Conservation (phyloP, 1,140 invertebrate species). For the Diachasma alloeum region DNA sequence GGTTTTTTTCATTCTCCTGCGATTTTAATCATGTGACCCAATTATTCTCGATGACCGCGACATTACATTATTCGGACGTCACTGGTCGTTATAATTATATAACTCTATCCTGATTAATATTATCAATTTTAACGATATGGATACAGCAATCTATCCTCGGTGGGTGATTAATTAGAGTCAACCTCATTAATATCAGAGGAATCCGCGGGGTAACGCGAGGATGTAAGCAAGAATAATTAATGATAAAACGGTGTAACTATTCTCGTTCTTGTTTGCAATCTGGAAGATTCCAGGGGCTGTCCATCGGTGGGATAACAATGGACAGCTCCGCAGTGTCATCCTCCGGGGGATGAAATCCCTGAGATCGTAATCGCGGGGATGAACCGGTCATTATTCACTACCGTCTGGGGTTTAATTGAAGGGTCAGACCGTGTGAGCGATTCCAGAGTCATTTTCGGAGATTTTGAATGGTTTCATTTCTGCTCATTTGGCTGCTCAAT, state of each 20-base stretch:
- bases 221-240: not conserved
- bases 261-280: not conserved
- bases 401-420: not conserved
- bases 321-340: not conserved
- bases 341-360: not conserved
- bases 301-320: not conserved
- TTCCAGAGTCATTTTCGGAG: not conserved
- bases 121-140: not conserved
- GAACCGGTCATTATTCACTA: not conserved
- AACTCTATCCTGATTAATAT: not conserved
- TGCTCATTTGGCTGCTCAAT: not conserved
- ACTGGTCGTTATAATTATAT: not conserved
- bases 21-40: not conserved
- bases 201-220: not conserved
- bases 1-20: not conserved
- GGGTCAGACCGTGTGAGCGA: not conserved
- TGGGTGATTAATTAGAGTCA: not conserved
- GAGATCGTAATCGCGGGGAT: not conserved
- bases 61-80: not conserved
- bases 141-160: not conserved
- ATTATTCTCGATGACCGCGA: not conserved
- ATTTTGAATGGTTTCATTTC: not conserved
- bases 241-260: not conserved
- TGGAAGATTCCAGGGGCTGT: too few relatives aligned
- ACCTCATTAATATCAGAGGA: not conserved